Percentiles rank a stretch among this genome's conserved stretches.
These are phyloP conservation scores for Trachurus trachurus DNA, from an alignment of 2,797 vertebrate genomes.

Conservation along the genomic window DNA sequence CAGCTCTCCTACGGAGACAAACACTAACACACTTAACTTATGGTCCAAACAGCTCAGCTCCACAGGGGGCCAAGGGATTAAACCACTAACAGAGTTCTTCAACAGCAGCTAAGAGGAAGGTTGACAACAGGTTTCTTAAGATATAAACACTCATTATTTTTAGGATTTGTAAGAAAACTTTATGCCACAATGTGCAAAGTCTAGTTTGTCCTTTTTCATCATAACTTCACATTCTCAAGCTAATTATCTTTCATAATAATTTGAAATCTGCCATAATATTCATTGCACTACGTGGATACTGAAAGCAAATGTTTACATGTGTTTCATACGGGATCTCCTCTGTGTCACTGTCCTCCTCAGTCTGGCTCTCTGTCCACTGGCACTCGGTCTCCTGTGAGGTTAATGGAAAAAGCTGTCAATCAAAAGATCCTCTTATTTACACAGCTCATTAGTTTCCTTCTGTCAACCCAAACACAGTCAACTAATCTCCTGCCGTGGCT, in stretches of 20 bases:
- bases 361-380: conserved; percentile 90
- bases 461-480: conserved; percentile 24
- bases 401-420: conserved; percentile 29
- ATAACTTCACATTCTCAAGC: neutral
- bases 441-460: conserved; percentile 20
- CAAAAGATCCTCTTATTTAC: conserved; percentile 29
- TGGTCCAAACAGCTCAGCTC: conserved; percentile 46
- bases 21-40: conserved; percentile 59
- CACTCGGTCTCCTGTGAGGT: conserved; percentile 88
- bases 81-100: conserved; percentile 20
- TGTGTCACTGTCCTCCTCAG: conserved; percentile 91
- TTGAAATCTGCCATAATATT: neutral
- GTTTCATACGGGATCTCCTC: conserved; percentile 90
- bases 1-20: conserved; percentile 87
- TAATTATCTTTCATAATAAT: neutral
- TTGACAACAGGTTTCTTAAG: neutral
- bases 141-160: neutral
- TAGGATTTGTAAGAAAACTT: neutral
- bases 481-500: neutral
- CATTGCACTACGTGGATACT: neutral
- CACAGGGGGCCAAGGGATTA: conserved; percentile 32
- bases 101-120: neutral
- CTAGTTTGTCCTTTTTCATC: neutral
- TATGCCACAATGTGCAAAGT: neutral
- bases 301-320: conserved; percentile 79